Conservation (phyloP, 2,113 vertebrate genomes). For the Scytalopus superciliaris region DNA sequence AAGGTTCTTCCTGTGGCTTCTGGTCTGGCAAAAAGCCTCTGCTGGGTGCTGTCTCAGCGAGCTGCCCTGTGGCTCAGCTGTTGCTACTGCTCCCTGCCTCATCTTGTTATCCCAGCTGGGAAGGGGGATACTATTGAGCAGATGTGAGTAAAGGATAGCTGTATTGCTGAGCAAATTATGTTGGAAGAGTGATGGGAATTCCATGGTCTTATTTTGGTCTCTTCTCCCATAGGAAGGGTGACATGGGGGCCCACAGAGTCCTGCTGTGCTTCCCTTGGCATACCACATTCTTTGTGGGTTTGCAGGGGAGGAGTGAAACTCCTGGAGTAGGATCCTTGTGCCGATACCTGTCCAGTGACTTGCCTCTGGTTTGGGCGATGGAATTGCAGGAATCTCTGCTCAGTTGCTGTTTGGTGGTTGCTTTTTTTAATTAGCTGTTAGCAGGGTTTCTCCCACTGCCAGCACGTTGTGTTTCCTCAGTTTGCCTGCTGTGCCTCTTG, state of each 20-base stretch:
- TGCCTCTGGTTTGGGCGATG: background rate
- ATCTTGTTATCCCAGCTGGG: background rate
- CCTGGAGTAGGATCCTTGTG: background rate
- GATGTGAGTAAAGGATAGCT: background rate
- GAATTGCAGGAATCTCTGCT: background rate
- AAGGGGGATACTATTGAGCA: background rate
- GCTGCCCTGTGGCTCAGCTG: background rate
- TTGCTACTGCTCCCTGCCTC: background rate
- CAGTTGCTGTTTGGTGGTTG: background rate
- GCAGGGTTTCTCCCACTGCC: background rate
- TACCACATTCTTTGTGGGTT: background rate
- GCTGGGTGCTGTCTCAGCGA: background rate
- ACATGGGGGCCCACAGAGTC: background rate
- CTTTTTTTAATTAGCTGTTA: background rate
- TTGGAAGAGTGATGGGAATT: background rate
- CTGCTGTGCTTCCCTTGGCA: background rate
- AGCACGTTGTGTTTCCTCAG: background rate
- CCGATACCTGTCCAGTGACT: background rate
- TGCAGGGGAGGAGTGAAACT: background rate
- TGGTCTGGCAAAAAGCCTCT: background rate
- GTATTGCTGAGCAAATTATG: background rate
- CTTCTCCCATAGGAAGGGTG: background rate
- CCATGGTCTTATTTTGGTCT: accelerated
- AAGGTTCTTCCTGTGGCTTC: background rate
- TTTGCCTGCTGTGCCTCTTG: conserved; percentile 56